Percentiles rank a stretch among this genome's conserved stretches.
Evolutionary conservation across 2,888 invertebrate genomes (phyloP).

Genomic region (Tricholauxania praeusta): DNA sequence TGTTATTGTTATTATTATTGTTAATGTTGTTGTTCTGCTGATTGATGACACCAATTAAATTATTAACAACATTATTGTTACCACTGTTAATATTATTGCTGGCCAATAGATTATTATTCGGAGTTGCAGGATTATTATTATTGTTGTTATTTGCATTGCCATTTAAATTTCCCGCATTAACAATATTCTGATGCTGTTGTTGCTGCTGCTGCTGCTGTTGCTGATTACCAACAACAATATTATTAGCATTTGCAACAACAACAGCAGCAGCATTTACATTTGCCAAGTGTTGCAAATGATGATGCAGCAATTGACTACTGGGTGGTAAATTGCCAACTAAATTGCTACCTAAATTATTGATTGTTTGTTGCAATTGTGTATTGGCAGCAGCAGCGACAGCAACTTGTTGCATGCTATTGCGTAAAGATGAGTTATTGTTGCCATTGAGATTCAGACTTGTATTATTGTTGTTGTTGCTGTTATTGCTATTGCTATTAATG

Average conservation of each 20-base stretch:
- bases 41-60: conserved; percentile 47
- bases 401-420: conserved; percentile 47
- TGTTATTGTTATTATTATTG: conserved; percentile 47
- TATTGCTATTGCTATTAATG: conserved; percentile 31
- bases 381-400: conserved; percentile 40
- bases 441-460: conserved; percentile 39
- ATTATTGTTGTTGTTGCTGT: conserved; percentile 43
- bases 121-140: conserved; percentile 50
- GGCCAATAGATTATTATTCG: conserved; percentile 54
- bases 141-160: conserved; percentile 57
- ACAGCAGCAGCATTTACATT: conserved; percentile 63
- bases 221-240: conserved; percentile 44
- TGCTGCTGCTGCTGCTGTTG: conserved; percentile 33
- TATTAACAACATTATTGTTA: conserved; percentile 51
- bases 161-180: conserved; percentile 47
- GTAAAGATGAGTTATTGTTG: conserved; percentile 58
- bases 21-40: conserved; percentile 47
- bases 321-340: conserved; percentile 60
- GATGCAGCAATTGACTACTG: conserved; percentile 66
- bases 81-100: conserved; percentile 47
- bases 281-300: conserved; percentile 67
- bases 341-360: conserved; percentile 51
- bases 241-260: conserved; percentile 59
- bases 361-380: conserved; percentile 51
- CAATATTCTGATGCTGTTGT: conserved; percentile 45